Conservation (phyloP, 2,113 vertebrate genomes). For the Amphiprion ocellaris region DNA sequence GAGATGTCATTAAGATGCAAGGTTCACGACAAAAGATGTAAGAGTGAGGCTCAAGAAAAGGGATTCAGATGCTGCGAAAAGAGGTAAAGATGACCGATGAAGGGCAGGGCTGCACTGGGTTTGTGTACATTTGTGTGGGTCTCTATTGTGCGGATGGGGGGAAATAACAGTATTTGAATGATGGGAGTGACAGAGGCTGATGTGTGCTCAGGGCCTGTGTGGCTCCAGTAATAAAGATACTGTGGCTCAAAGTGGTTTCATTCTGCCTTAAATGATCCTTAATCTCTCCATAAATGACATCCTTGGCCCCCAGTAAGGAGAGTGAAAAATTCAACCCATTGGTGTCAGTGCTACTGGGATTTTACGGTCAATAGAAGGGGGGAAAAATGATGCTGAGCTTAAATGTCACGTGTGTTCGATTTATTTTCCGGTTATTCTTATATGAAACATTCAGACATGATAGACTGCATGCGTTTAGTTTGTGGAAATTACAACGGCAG, state of each 20-base stretch:
- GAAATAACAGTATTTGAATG: constrained; percentile 71
- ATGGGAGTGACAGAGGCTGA: constrained; percentile 73
- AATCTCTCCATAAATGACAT: constrained; percentile 71
- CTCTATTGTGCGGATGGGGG: constrained; percentile 23
- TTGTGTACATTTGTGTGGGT: constrained; percentile 39
- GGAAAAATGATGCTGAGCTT: constrained; percentile 27
- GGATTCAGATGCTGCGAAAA: neutral
- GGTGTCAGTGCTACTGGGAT: constrained; percentile 41
- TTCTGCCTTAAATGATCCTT: constrained; percentile 72
- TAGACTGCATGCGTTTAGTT: constrained; percentile 6
- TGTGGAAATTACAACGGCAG: constrained; percentile 38
- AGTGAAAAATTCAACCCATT: constrained; percentile 60
- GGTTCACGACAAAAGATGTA: constrained; percentile 11
- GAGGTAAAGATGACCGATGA: constrained; percentile 31
- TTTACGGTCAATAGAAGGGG: constrained; percentile 35
- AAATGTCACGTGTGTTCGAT: constrained; percentile 14
- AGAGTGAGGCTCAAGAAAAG: neutral
- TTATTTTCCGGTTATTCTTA: constrained; percentile 22
- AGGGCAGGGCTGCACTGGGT: constrained; percentile 22
- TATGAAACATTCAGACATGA: constrained; percentile 34
- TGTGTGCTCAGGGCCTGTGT: constrained; percentile 72
- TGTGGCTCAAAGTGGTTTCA: constrained; percentile 65
- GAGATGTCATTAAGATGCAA: constrained; percentile 39
- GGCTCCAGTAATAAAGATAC: constrained; percentile 69
- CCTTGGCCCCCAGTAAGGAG: constrained; percentile 53